These are phyloP conservation scores for Apamea anceps DNA, from an alignment of 2,888 invertebrate species.

Conservation along the genomic window DNA sequence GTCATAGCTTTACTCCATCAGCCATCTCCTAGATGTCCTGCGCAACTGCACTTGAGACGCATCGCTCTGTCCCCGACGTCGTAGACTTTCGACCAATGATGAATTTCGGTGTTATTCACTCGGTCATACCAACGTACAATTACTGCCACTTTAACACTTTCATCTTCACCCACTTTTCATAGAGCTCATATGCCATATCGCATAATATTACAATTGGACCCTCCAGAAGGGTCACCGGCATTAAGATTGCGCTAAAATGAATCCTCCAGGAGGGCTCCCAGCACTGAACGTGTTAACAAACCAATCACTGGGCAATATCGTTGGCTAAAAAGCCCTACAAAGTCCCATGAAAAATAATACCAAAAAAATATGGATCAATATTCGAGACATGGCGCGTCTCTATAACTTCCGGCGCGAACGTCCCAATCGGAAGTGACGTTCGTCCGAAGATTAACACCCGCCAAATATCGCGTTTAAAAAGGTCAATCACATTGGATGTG, in stretches of 20 bases:
- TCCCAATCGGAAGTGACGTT: conserved; percentile 73
- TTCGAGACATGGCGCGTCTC: conserved; percentile 62
- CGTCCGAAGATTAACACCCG: conserved; percentile 69
- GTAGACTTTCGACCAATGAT: too few relatives aligned
- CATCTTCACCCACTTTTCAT: not conserved
- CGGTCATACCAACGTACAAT: not conserved
- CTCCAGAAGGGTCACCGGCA: not conserved
- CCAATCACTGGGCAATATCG: not conserved
- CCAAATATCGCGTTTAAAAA: conserved; percentile 67
- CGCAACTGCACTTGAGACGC: too few relatives aligned
- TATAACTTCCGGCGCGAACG: conserved; percentile 71
- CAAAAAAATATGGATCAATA: conserved; percentile 61
- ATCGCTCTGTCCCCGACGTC: too few relatives aligned
- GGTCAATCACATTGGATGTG: conserved; percentile 69
- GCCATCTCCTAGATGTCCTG: too few relatives aligned
- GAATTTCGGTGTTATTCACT: too few relatives aligned
- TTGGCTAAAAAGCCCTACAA: not conserved
- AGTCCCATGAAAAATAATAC: conserved; percentile 24
- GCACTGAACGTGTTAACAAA: not conserved
- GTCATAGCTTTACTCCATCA: too few relatives aligned
- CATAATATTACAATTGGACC: not conserved
- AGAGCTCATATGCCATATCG: not conserved
- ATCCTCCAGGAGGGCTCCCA: not conserved
- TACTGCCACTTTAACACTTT: not conserved
- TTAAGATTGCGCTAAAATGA: not conserved